phyloP scores from a whole-genome alignment of 2,888 invertebrate species.

The Sepiola atlantica region DNA sequence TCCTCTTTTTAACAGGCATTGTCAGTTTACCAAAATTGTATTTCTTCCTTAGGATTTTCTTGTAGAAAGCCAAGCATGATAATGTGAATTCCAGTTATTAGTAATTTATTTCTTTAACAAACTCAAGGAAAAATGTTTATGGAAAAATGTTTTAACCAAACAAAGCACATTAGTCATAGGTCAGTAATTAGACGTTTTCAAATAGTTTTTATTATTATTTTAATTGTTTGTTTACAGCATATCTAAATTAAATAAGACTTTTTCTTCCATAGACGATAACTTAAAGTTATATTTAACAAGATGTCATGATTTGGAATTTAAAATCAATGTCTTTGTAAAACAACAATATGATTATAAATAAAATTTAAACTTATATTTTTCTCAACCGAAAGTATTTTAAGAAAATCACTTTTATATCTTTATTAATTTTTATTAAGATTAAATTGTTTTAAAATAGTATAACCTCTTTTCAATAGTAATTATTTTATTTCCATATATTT shows the following conservation, averaged over 20 bases:
- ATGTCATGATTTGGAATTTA: background rate
- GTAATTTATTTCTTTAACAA: background rate
- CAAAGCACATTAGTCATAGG: too few species aligned
- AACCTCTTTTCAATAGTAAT: background rate
- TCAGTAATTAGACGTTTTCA: background rate
- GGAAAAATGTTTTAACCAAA: too few species aligned
- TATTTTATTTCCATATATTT: background rate
- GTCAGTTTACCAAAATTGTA: background rate
- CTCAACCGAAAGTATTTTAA: background rate
- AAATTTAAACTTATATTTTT: background rate
- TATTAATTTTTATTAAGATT: background rate
- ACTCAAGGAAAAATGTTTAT: too few species aligned
- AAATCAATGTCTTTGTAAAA: background rate
- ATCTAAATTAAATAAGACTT: background rate
- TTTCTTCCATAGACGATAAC: background rate
- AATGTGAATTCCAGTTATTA: background rate
- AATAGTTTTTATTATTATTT: background rate
- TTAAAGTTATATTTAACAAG: background rate
- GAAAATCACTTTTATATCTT: background rate
- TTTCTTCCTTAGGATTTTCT: background rate
- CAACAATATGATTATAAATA: background rate
- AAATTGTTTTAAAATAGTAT: background rate
- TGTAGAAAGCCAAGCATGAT: constrained; percentile 24
- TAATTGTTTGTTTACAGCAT: background rate
- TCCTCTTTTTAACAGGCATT: background rate